A percentile compares a stretch with the other conserved stretches of the same genome.
These are phyloP conservation scores for Microcebus ravelobensis DNA, from an alignment of 2,113 vertebrate genomes.

Conservation along the genomic window DNA sequence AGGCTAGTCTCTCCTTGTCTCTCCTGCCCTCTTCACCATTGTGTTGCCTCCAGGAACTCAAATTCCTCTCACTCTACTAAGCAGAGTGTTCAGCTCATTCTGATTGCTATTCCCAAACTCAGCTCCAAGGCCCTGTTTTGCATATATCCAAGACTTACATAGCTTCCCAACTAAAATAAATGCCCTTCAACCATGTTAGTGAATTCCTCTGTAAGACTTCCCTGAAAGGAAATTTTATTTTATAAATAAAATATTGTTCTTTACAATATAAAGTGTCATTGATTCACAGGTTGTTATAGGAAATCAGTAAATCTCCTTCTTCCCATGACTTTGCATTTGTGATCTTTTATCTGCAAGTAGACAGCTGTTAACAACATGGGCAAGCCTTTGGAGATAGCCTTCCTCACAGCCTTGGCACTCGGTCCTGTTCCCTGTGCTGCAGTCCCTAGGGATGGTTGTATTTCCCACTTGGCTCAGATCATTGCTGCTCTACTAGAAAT, in stretches of 20 bases:
- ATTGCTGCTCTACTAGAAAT: neutral
- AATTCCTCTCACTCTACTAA: neutral
- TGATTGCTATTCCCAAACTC: neutral
- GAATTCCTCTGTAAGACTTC: neutral
- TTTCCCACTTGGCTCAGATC: neutral
- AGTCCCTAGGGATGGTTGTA: neutral
- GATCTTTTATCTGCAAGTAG: neutral
- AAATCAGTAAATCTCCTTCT: neutral
- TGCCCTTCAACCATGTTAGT: neutral
- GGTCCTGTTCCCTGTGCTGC: fast-evolving
- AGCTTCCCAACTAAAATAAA: neutral
- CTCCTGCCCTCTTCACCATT: neutral
- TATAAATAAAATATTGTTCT: neutral
- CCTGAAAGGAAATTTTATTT: neutral
- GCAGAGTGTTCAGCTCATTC: neutral
- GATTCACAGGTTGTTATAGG: neutral
- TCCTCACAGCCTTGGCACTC: neutral
- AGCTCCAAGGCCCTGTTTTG: neutral
- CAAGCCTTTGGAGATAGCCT: neutral
- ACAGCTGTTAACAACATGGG: neutral
- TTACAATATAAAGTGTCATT: neutral
- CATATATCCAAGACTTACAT: neutral
- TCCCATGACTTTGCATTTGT: neutral
- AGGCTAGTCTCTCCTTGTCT: no score
- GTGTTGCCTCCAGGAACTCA: neutral